phyloP scores from a whole-genome alignment of 2,888 invertebrate genomes.

The Agapostemon virescens region DNA sequence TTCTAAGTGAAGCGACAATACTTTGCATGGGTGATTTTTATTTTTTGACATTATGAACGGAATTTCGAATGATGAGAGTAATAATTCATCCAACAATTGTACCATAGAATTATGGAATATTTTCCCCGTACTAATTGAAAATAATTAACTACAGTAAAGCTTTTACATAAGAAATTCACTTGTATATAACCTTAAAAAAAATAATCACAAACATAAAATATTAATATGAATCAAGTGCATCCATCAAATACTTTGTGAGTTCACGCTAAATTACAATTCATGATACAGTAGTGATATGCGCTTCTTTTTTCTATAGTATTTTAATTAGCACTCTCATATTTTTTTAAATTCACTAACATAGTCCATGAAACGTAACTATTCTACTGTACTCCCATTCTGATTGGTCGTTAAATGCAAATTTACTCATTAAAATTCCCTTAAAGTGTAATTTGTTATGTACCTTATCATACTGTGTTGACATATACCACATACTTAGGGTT shows the following conservation, averaged over 20 bases:
- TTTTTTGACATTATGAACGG: constrained; percentile 32
- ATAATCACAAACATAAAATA: constrained; percentile 9
- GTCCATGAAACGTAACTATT: constrained; percentile 22
- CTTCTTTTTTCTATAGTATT: constrained; percentile 4
- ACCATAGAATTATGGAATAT: background rate
- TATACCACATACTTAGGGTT: background rate
- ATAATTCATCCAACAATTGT: constrained; percentile 6
- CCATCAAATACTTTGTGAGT: background rate
- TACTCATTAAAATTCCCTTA: background rate
- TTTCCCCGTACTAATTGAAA: background rate
- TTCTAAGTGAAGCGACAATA: constrained; percentile 43
- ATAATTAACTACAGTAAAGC: constrained; percentile 1
- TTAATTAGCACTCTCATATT: constrained; percentile 11
- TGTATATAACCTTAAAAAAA: constrained; percentile 53
- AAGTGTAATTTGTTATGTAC: background rate
- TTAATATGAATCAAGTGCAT: background rate
- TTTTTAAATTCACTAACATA: constrained; percentile 29
- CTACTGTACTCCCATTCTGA: constrained; percentile 24
- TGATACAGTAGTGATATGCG: constrained; percentile 1
- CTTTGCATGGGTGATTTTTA: constrained; percentile 25
- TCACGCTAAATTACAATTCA: constrained; percentile 12
- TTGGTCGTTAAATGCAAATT: constrained; percentile 24
- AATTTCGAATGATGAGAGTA: background rate
- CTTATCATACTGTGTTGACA: background rate
- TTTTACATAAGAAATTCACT: constrained; percentile 17